Percentiles rank a stretch among this genome's conserved stretches.
These are phyloP conservation scores for Epirrita christyi DNA, from an alignment of 2,888 invertebrate genomes.

Conservation along the genomic window DNA sequence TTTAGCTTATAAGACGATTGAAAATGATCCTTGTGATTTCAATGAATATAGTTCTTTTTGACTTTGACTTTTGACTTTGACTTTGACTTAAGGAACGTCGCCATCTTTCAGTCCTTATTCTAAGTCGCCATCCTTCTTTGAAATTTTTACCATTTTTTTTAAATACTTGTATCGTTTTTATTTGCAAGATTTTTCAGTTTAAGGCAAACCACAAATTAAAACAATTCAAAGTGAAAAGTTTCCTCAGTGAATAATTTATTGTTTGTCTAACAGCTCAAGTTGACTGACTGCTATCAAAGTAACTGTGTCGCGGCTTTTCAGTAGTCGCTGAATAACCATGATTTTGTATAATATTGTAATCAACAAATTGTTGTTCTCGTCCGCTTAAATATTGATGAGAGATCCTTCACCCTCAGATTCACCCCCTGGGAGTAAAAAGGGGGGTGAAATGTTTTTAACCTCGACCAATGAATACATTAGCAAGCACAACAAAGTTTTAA, in stretches of 20 bases:
- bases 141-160: no score
- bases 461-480: constrained; percentile 57
- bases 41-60: no score
- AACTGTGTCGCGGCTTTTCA: not conserved
- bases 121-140: no score
- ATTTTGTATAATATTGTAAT: constrained; percentile 45
- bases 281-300: not conserved
- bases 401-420: constrained; percentile 16
- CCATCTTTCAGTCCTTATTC: no score
- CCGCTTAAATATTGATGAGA: constrained; percentile 52
- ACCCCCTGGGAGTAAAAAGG: not conserved
- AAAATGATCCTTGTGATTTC: no score
- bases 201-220: no score
- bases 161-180: no score
- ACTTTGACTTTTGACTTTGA: no score
- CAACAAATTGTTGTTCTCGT: constrained; percentile 50
- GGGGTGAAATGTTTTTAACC: constrained; percentile 42
- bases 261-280: not conserved
- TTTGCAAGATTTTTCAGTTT: no score
- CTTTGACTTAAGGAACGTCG: no score
- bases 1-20: no score
- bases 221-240: not conserved
- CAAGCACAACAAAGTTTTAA: constrained; percentile 44
- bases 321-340: constrained; percentile 30
- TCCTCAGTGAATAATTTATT: not conserved